phyloP scores from a whole-genome alignment of 2,797 vertebrate genomes.

The Parauchenoglanis ngamensis region DNA sequence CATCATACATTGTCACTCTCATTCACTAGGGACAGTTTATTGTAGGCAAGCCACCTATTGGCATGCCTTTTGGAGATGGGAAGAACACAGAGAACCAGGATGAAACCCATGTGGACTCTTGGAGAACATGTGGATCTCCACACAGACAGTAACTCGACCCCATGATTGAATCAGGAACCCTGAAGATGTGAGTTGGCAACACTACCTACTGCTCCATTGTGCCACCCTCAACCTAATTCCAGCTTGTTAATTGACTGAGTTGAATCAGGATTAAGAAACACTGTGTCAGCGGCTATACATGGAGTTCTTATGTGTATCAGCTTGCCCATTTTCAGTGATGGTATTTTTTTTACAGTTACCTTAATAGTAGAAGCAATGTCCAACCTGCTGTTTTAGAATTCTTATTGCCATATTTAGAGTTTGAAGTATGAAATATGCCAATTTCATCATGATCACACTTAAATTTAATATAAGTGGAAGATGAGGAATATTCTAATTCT shows the following conservation, averaged over 20 bases:
- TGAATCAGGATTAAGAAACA: neutral
- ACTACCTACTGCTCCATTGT: neutral
- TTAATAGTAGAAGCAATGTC: neutral
- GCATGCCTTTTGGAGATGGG: neutral
- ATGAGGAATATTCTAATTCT: neutral
- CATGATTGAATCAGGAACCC: neutral
- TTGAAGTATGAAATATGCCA: neutral
- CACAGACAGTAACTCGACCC: neutral
- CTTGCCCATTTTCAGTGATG: neutral
- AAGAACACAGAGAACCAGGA: neutral
- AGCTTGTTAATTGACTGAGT: neutral
- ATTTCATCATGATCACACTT: neutral
- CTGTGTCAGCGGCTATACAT: neutral
- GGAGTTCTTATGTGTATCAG: neutral
- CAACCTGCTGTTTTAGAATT: neutral
- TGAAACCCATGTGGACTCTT: neutral
- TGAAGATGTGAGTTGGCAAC: neutral
- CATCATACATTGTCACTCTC: neutral
- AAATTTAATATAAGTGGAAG: neutral
- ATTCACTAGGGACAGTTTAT: neutral
- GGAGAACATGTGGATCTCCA: neutral
- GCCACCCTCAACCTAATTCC: neutral
- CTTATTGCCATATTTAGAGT: neutral
- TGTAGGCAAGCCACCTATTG: neutral
- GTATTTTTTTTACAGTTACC: neutral